Base-by-base conservation (phyloP, 1,140 invertebrate genomes). In the Drosophila pseudoananassae region DNA sequence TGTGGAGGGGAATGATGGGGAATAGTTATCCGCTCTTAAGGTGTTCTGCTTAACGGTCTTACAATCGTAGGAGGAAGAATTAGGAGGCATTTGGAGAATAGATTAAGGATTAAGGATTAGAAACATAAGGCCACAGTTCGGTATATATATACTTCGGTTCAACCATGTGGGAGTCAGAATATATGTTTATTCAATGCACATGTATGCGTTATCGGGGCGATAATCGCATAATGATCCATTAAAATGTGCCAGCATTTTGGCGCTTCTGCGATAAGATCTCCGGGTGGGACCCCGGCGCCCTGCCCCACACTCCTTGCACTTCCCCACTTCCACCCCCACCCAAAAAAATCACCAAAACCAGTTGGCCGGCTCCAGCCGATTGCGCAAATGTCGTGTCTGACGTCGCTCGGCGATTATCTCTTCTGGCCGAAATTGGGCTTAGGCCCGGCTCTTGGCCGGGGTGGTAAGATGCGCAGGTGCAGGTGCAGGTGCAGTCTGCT, bases 341-440 rank as follows among this genome's bases (percentile, higher is more conserved):
- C n/a, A 0, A 17, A 31, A 5, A 29, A 31, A 55, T 43, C 10
- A 31, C 9, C 53, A 36, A 55, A 55, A 68, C 65, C 65, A 56
- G 65, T 55, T 69, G 65, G 49, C 49, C 50, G 38, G 29, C 52
- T 17, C 31, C 10, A 57, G 47, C 31, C 61, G 77, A 75, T 79
- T 79, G 77, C 77, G 77, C 70, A 79, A 79, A 79, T 75, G 51
- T 79, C 77, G 77, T 79, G 76, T 79, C 77, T 75, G 63, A 69
- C 66, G 65, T 69, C 12, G 65, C 50, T 49, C 20, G 23, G 23
- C 45, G 63, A 43, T 66, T 66, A 64, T 66, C 63, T 66, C 63
- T 64, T 64, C 31, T 70, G 60, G 20, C 29, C 51, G 31, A 9
- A 29, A 33, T 38, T 20, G 20, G 20, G 56, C 15, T 33, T 31